Percentiles rank a stretch among this genome's conserved stretches.
phyloP scores from a whole-genome alignment of 1,140 invertebrate species.

The Drosophila hydei region DNA sequence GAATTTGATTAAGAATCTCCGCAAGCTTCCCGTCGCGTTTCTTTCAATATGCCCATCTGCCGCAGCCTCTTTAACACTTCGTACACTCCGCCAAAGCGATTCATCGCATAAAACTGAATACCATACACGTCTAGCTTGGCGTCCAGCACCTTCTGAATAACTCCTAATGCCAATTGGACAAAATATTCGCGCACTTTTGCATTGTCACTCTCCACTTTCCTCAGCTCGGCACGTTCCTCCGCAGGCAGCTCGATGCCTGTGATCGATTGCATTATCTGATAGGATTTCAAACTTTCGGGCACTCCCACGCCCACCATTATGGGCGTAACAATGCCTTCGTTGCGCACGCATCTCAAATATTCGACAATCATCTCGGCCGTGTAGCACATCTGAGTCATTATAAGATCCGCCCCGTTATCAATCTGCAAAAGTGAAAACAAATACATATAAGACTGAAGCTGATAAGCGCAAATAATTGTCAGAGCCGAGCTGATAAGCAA shows the following conservation, averaged over 20 bases:
- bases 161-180: conserved; percentile 20
- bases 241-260: conserved; percentile 1
- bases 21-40: not conserved
- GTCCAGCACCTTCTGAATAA: conserved; percentile 22
- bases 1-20: not conserved
- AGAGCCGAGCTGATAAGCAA: not conserved
- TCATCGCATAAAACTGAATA: conserved; percentile 64
- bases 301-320: conserved; percentile 28
- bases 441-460: no score
- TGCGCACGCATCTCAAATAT: conserved; percentile 4
- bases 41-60: conserved; percentile 7
- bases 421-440: conserved; percentile 22
- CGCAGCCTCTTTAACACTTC: conserved; percentile 28
- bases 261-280: conserved; percentile 2
- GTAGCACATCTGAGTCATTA: conserved; percentile 41
- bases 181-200: conserved; percentile 27
- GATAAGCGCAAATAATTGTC: no score
- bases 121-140: conserved; percentile 53
- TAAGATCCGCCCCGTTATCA: conserved; percentile 24
- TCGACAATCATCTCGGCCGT: conserved; percentile 4
- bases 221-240: not conserved
- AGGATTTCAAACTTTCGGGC: not conserved
- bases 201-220: not conserved
- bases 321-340: conserved; percentile 12
- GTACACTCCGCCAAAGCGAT: conserved; percentile 33